Conservation (phyloP, 2,888 invertebrate genomes). For the Caenorhabditis sp. region DNA sequence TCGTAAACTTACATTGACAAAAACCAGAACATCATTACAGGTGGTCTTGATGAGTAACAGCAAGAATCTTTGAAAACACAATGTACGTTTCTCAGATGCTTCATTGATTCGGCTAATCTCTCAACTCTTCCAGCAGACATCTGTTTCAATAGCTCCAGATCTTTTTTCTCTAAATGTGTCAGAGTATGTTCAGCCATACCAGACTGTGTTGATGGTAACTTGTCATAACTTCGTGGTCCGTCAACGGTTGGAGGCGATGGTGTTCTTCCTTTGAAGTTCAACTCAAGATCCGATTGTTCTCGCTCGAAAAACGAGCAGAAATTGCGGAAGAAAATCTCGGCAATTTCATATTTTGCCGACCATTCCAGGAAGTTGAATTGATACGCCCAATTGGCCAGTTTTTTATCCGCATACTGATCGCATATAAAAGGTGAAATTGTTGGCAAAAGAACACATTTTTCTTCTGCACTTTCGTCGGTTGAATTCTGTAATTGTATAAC, state of each 20-base stretch:
- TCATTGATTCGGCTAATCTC: slow-evolving; percentile 17
- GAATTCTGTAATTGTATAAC: not conserved
- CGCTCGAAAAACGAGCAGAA: slow-evolving; percentile 42
- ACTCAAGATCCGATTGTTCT: slow-evolving; percentile 4
- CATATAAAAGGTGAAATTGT: slow-evolving; percentile 16
- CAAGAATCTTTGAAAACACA: slow-evolving; percentile 33
- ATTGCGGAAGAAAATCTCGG: slow-evolving; percentile 33
- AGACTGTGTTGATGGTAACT: slow-evolving; percentile 13
- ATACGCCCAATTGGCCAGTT: slow-evolving; percentile 32
- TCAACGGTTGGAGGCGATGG: slow-evolving; percentile 1
- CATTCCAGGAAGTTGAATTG: slow-evolving; percentile 30
- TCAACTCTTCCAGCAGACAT: slow-evolving; percentile 32
- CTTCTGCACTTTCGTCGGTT: not conserved
- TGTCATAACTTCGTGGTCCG: not conserved
- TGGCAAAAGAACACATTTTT: not conserved
- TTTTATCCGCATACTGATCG: slow-evolving; percentile 35
- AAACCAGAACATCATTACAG: slow-evolving; percentile 36
- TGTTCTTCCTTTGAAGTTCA: slow-evolving; percentile 9
- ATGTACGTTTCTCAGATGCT: slow-evolving; percentile 15
- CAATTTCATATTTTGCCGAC: slow-evolving; percentile 21
- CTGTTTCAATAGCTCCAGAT: slow-evolving; percentile 6
- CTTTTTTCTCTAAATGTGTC: not conserved
- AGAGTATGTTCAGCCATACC: slow-evolving; percentile 15
- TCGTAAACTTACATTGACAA: slow-evolving; percentile 9
- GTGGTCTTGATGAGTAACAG: slow-evolving; percentile 35